Evolutionary conservation across 2,113 vertebrate genomes (phyloP), one percentile per base, ranked within the genome.

Genomic region (Trematocara zebra): DNA sequence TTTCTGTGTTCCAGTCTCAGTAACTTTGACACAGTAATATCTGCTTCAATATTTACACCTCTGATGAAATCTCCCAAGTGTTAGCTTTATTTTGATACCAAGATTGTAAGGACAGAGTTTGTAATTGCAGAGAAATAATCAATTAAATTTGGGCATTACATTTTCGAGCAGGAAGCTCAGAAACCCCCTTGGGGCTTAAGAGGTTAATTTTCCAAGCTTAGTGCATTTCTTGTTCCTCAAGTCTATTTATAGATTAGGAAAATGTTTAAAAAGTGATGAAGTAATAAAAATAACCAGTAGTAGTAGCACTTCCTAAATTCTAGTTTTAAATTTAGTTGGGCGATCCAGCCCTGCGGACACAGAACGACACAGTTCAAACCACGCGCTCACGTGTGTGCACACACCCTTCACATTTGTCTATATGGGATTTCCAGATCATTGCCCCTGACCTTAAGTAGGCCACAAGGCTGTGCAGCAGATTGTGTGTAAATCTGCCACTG

Each of bases 371-470:
- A 26, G 67, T 72, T 59, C 31, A 9, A 64, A 31, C 56, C 54
- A 85, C 51, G 18, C 67, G 40, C 64, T 59, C 78, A 35, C 26
- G 2, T 44, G 52, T 83, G 53, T 61, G 49, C 42, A 54, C 59
- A 76, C 86, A 83, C 80, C 67, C 80, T 86, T 87, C 86, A 47
- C 83, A 82, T 89, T 92, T 84, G 88, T 83, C 85, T 82, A 33
- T 87, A 85, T 92, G 88, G 86, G 92, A 91, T 93, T 94, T 95
- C 90, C 91, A 93, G 90, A 88, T 94, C 87, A 86, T 72, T 90
- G 92, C 90, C 79, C 37, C 83, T 94, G 93, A 95, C 93, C 91
- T 91, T 90, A 90, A 86, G 87, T 69, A 51, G 84, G 80, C 18
- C 20, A 28, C 4, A 61, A 76, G 89, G 64, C 84, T 86, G 86